Percentiles rank a stretch among this genome's conserved stretches.
These are phyloP conservation scores for Melanocharis versteri DNA, from an alignment of 2,113 vertebrate genomes.

Conservation along the genomic window DNA sequence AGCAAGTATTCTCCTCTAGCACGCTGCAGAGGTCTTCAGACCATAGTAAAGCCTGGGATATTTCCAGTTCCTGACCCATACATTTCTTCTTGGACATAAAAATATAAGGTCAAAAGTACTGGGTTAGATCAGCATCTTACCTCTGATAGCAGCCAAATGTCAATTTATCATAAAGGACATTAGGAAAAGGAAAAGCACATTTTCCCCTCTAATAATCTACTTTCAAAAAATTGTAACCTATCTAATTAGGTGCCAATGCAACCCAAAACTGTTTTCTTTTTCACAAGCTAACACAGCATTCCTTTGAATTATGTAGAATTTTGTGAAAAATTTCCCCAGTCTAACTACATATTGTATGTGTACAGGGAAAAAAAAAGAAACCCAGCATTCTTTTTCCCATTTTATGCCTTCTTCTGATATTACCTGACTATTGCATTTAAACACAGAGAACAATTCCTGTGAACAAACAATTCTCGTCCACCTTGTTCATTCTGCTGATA, in stretches of 20 bases:
- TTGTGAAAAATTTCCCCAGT: neutral
- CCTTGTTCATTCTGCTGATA: neutral
- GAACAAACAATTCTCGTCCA: neutral
- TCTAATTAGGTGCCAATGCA: neutral
- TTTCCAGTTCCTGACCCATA: neutral
- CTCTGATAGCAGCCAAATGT: neutral
- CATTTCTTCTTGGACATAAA: neutral
- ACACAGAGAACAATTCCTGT: neutral
- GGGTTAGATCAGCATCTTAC: neutral
- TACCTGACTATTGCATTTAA: neutral
- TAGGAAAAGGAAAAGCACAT: neutral
- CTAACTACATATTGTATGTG: accelerated
- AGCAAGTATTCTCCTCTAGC: neutral
- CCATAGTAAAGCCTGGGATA: neutral
- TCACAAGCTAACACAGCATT: neutral
- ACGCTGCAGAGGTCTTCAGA: neutral
- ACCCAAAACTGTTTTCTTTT: neutral
- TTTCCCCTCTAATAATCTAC: neutral
- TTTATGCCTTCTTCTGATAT: neutral
- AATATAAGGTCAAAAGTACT: neutral
- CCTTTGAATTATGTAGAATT: neutral
- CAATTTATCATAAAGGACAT: neutral
- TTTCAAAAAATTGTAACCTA: neutral
- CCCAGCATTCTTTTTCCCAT: neutral
- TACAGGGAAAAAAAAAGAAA: accelerated